Percentiles rank a stretch among this genome's conserved stretches.
These are phyloP conservation scores for Pocillopora grandis DNA, from an alignment of 92 coral and sea anemone genomes.

Conservation along the genomic window DNA sequence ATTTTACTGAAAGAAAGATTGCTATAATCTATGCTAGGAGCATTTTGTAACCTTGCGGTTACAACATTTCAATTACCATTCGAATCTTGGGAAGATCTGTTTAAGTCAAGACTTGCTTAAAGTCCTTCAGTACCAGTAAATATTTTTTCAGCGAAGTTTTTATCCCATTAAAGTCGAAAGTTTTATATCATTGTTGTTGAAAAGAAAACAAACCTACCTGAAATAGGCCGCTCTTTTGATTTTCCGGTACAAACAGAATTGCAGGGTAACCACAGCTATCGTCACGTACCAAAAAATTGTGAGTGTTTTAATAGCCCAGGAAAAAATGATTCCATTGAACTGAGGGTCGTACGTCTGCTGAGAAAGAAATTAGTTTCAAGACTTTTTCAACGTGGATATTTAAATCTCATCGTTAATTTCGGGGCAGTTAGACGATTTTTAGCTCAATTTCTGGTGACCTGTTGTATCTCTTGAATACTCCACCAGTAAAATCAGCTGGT, in stretches of 20 bases:
- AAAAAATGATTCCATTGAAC: conserved; percentile 27
- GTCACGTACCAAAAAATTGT: conserved; percentile 3
- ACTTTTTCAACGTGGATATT: not conserved
- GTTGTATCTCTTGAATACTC: conserved; percentile 25
- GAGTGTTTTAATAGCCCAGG: not conserved
- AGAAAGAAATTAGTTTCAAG: conserved; percentile 3
- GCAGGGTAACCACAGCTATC: not conserved
- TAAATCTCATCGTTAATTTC: not conserved
- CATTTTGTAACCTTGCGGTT: not conserved
- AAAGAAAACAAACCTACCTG: conserved; percentile 22
- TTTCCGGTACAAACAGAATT: conserved; percentile 18
- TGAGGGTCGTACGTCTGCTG: not conserved
- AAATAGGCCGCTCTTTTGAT: conserved; percentile 30
- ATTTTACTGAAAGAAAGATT: not conserved
- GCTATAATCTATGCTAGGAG: not conserved
- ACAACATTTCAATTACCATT: not conserved
- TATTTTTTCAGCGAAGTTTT: not conserved
- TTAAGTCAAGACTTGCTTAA: not conserved
- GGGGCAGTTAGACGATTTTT: not conserved
- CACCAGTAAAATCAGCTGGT: conserved; percentile 34
- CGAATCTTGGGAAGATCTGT: not conserved
- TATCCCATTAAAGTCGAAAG: not conserved
- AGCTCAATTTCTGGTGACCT: conserved; percentile 17
- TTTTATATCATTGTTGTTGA: not conserved
- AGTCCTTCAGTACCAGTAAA: not conserved